These are phyloP conservation scores for Zygogramma bicolorata DNA, from an alignment of 2,888 invertebrate species.

Conservation along the genomic window DNA sequence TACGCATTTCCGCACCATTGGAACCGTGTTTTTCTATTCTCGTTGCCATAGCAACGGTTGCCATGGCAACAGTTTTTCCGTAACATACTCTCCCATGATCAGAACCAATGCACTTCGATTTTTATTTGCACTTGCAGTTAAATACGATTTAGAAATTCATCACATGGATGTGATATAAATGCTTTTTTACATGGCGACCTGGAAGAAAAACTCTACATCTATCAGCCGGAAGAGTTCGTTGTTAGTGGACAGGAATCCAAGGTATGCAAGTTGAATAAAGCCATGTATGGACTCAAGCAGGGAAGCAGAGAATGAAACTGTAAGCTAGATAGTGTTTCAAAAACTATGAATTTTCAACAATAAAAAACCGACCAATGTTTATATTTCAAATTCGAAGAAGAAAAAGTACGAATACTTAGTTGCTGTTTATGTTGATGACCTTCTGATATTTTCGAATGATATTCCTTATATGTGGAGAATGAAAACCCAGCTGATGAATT, in stretches of 20 bases:
- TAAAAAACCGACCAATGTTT: not conserved
- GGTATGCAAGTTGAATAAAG: conserved; percentile 33
- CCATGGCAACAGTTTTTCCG: no score
- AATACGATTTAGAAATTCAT: not conserved
- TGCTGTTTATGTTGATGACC: not conserved
- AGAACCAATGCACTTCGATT: not conserved
- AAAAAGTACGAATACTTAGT: no score
- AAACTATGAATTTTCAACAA: not conserved
- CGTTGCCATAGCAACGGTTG: no score
- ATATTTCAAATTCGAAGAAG: no score
- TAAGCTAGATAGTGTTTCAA: not conserved
- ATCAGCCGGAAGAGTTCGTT: conserved; percentile 15
- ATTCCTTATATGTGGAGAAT: not conserved
- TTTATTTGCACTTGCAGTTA: not conserved
- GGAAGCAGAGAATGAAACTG: conserved; percentile 39
- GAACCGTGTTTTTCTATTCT: no score
- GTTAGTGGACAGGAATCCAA: not conserved
- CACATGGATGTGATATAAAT: not conserved
- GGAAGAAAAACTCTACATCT: conserved; percentile 28
- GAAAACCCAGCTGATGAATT: not conserved
- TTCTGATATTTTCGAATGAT: not conserved
- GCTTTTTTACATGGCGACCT: conserved; percentile 45
- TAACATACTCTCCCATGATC: conserved; percentile 52
- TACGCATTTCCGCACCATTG: no score
- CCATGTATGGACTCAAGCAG: conserved; percentile 44